Percentiles rank a stretch among this genome's conserved stretches.
These are phyloP conservation scores for Cryptocheilus praepositus DNA, from an alignment of 2,888 invertebrate species.

Conservation along the genomic window DNA sequence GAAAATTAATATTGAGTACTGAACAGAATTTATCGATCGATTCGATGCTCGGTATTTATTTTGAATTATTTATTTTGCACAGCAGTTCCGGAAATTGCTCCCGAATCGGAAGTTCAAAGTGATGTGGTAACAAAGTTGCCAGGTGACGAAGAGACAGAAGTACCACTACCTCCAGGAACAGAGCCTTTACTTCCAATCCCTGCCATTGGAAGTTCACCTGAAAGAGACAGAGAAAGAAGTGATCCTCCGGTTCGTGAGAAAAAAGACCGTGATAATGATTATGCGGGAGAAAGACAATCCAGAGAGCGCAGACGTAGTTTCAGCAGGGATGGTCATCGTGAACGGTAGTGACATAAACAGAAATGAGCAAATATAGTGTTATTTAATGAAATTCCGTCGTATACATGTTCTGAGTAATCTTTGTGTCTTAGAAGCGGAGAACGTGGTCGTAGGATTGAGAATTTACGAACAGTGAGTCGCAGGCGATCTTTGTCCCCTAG, in stretches of 20 bases:
- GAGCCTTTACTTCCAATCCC: slow-evolving; percentile 71
- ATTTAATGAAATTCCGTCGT: neutral
- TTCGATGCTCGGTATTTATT: neutral
- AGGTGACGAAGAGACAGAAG: slow-evolving; percentile 68
- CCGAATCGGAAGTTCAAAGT: slow-evolving; percentile 58
- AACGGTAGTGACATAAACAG: slow-evolving; percentile 57
- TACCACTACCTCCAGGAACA: slow-evolving; percentile 71
- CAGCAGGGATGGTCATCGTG: slow-evolving; percentile 69
- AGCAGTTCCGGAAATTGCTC: slow-evolving; percentile 57
- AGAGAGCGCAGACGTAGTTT: slow-evolving; percentile 69
- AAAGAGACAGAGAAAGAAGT: slow-evolving; percentile 51
- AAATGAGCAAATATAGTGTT: neutral
- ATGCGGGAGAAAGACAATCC: slow-evolving; percentile 63
- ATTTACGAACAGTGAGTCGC: slow-evolving; percentile 64
- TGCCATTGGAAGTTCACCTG: slow-evolving; percentile 58
- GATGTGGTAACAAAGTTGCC: slow-evolving; percentile 60
- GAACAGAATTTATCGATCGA: too few relatives aligned
- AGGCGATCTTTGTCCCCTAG: slow-evolving; percentile 69
- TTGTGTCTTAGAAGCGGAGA: slow-evolving; percentile 58
- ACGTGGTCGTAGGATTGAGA: slow-evolving; percentile 65
- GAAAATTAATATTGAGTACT: too few relatives aligned
- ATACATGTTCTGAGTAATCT: neutral
- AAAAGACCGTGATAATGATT: slow-evolving; percentile 64
- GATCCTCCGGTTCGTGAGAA: slow-evolving; percentile 55
- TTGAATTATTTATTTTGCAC: slow-evolving; percentile 23